Evolutionary conservation across 1,140 invertebrate species (phyloP).

Genomic region (Brachionus koreanus): DNA sequence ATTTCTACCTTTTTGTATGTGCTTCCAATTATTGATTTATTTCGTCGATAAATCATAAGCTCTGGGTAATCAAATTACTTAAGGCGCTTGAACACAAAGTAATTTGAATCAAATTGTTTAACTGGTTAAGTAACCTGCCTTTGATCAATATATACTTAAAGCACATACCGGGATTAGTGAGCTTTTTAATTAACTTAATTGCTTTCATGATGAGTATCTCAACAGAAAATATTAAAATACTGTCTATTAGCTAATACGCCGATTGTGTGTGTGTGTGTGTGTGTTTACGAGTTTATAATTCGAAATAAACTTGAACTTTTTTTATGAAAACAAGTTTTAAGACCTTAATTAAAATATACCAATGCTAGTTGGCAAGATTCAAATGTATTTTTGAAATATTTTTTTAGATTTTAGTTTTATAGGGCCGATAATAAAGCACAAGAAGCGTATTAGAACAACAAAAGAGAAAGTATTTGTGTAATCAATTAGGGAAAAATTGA

Average conservation of each 20-base stretch:
- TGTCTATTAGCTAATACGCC: neutral
- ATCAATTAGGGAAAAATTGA: constrained; percentile 18
- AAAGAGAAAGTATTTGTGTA: constrained; percentile 5
- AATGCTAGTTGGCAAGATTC: neutral
- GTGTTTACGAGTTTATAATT: neutral
- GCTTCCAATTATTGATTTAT: neutral
- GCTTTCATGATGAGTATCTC: neutral
- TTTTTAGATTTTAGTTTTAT: neutral
- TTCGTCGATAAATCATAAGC: neutral
- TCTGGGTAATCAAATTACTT: neutral
- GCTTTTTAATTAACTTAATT: neutral
- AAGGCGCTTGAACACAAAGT: neutral
- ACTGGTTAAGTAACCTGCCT: neutral
- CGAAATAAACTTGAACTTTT: neutral
- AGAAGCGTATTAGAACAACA: neutral
- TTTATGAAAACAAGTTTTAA: constrained; percentile 5
- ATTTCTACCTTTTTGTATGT: neutral
- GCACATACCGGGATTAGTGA: neutral
- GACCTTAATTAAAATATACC: constrained; percentile 4
- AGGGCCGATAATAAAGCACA: neutral
- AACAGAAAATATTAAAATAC: neutral
- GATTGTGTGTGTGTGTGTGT: neutral
- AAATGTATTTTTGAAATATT: constrained; percentile 17
- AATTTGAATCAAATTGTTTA: neutral
- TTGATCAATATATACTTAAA: neutral